Conservation (phyloP, 2,888 invertebrate genomes). For the Drosophila pseudotakahashii region DNA sequence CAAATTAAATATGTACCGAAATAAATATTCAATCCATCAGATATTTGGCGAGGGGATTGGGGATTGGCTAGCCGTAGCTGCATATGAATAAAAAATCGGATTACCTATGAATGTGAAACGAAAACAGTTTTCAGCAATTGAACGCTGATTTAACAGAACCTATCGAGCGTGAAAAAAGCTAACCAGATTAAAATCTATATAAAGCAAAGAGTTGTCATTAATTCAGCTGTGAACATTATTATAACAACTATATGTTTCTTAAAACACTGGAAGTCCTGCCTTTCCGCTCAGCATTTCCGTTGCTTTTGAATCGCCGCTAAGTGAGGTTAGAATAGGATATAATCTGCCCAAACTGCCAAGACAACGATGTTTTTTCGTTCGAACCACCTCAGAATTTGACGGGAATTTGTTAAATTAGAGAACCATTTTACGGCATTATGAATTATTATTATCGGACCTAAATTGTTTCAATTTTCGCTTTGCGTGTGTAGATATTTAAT, state of each 20-base stretch:
- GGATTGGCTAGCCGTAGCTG: constrained; percentile 1
- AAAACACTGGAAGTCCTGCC: constrained; percentile 6
- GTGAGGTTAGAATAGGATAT: constrained; percentile 18
- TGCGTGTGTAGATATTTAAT: constrained; percentile 56
- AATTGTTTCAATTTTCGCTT: constrained; percentile 39
- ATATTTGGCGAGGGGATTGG: constrained; percentile 7
- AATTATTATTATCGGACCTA: constrained; percentile 23
- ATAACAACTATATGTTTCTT: constrained; percentile 20
- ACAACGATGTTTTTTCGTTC: constrained; percentile 16
- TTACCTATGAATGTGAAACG: constrained; percentile 46
- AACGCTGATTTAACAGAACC: constrained; percentile 51
- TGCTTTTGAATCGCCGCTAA: constrained; percentile 13
- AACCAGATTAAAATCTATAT: constrained; percentile 15
- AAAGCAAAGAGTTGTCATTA: constrained; percentile 25
- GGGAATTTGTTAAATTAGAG: constrained; percentile 28
- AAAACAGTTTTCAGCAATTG: constrained; percentile 36
- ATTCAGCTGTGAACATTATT: constrained; percentile 32
- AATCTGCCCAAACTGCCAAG: constrained; percentile 39
- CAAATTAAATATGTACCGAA: constrained; percentile 59
- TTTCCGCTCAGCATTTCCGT: constrained; percentile 9
- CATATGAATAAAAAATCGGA: constrained; percentile 32
- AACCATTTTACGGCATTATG: constrained; percentile 43
- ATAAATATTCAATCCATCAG: constrained; percentile 31
- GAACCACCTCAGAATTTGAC: constrained; percentile 1
- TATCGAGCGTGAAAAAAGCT: constrained; percentile 45